These are phyloP conservation scores for Diabrotica balteata DNA, from an alignment of 2,888 invertebrate genomes.

Conservation along the genomic window DNA sequence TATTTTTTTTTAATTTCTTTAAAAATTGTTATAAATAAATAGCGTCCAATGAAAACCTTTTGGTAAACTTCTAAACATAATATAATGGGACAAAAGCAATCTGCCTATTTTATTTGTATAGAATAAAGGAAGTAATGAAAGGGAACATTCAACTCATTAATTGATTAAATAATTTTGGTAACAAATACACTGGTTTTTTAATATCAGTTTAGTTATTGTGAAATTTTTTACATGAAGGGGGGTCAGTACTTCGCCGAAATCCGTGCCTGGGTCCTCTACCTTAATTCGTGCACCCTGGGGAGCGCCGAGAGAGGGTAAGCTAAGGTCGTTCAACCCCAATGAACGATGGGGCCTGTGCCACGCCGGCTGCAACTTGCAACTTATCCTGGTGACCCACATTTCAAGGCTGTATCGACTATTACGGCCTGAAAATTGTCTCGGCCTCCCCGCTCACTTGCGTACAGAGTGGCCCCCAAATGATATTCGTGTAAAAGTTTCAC, in stretches of 20 bases:
- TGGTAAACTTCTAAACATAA: no score
- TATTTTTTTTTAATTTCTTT: no score
- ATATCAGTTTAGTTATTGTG: not conserved
- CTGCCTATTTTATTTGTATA: no score
- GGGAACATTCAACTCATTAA: no score
- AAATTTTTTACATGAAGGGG: not conserved
- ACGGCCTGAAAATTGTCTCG: constrained; percentile 26
- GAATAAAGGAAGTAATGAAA: no score
- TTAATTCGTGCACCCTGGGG: constrained; percentile 16
- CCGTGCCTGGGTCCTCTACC: constrained; percentile 3
- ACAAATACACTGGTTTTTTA: not conserved
- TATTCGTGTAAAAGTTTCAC: not conserved
- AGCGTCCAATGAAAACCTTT: no score
- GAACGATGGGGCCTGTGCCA: constrained; percentile 36
- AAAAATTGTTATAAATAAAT: no score
- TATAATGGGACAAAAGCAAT: no score
- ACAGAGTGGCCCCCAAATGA: constrained; percentile 7
- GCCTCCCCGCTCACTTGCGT: constrained; percentile 26
- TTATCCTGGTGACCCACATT: constrained; percentile 57
- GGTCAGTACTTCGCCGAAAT: not conserved
- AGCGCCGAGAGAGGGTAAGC: constrained; percentile 36
- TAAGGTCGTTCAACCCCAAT: constrained; percentile 52
- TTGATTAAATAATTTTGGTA: not conserved
- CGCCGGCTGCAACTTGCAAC: constrained; percentile 42
- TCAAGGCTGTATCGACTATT: constrained; percentile 58